phyloP scores from a whole-genome alignment of 1,140 invertebrate species.

The Sarcophaga peregrina region DNA sequence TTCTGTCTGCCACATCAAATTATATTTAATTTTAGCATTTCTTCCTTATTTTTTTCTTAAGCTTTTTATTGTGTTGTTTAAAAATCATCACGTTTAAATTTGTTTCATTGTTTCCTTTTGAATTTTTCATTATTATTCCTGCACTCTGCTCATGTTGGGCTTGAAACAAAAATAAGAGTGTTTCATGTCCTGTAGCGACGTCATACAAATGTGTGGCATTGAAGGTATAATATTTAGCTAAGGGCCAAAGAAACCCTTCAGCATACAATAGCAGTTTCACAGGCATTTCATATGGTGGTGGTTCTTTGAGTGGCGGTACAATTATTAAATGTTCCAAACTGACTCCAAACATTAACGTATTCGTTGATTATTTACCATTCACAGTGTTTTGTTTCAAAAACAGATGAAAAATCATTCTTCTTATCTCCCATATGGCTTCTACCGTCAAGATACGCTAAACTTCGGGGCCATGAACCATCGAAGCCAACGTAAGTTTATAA shows the following conservation, averaged over 20 bases:
- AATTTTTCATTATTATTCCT: not conserved
- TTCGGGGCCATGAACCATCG: conserved; percentile 49
- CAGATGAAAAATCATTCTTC: too few relatives aligned
- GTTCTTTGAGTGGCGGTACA: conserved; percentile 51
- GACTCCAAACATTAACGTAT: too few relatives aligned
- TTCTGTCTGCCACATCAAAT: not conserved
- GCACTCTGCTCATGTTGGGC: not conserved
- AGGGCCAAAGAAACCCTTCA: conserved; percentile 70
- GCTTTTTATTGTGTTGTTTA: not conserved
- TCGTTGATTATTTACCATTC: too few relatives aligned
- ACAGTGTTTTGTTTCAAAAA: too few relatives aligned
- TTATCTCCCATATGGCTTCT: too few relatives aligned
- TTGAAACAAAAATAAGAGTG: conserved; percentile 71
- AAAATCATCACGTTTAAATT: conserved; percentile 16
- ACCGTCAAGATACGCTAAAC: too few relatives aligned
- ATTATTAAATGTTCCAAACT: conserved; percentile 48
- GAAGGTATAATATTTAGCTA: too few relatives aligned
- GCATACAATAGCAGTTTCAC: conserved; percentile 75
- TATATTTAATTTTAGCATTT: not conserved
- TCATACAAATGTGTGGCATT: conserved; percentile 83
- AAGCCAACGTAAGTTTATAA: conserved; percentile 59
- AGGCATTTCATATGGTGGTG: conserved; percentile 72
- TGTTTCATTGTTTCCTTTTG: not conserved
- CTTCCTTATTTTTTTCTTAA: not conserved
- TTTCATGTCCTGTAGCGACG: conserved; percentile 86